Evolutionary conservation across 2,113 vertebrate species (phyloP).

Genomic region (Cheirogaleus medius): DNA sequence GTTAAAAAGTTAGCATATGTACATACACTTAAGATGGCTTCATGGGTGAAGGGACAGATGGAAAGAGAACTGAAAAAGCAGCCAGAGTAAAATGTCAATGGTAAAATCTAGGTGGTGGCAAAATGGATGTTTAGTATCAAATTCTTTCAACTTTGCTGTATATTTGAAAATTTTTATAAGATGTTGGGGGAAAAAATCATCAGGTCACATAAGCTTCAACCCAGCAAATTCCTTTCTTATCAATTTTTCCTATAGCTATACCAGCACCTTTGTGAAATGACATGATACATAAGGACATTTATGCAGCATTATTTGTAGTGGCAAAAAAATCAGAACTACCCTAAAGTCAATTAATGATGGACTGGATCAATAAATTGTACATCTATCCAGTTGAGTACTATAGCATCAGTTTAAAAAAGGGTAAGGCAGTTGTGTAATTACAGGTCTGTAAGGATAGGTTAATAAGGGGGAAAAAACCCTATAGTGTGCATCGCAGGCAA

Average conservation of each 20-base stretch:
- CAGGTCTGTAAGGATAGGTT: background rate
- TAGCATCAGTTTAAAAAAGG: background rate
- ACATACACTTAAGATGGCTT: background rate
- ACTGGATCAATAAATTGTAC: background rate
- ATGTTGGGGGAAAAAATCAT: background rate
- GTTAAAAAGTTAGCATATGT: background rate
- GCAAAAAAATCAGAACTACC: background rate
- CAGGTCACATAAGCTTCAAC: background rate
- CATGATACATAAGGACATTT: background rate
- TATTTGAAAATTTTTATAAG: background rate
- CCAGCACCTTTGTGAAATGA: background rate
- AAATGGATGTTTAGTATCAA: background rate
- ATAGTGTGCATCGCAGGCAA: background rate
- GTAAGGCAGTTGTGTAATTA: background rate
- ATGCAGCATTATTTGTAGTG: background rate
- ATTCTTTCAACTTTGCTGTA: slow-evolving; percentile 9
- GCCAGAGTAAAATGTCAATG: background rate
- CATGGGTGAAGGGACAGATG: background rate
- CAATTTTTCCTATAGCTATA: background rate
- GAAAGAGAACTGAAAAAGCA: background rate
- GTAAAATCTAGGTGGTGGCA: background rate
- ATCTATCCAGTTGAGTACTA: background rate
- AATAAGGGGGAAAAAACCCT: background rate
- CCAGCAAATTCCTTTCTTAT: background rate
- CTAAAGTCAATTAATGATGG: background rate